Evolutionary conservation across 2,797 vertebrate genomes (phyloP).

Genomic region (Anguilla anguilla): DNA sequence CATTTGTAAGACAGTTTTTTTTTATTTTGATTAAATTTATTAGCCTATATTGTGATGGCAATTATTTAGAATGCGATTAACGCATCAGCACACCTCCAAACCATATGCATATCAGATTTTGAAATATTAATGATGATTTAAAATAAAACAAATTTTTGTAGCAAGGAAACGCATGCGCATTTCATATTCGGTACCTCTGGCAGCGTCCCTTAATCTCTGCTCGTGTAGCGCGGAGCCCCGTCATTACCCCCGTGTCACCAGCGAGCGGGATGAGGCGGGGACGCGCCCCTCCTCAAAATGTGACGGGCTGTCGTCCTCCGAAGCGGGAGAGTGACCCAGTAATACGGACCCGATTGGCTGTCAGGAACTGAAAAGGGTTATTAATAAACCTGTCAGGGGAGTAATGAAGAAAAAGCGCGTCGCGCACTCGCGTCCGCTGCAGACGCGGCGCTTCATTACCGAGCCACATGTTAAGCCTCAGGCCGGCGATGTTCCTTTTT

Average conservation of each 20-base stretch:
- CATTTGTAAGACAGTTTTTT: background rate
- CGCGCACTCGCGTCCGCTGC: background rate
- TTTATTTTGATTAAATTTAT: too few relatives aligned
- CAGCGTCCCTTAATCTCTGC: background rate
- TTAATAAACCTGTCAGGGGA: slow-evolving; percentile 22
- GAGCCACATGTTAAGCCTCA: slow-evolving; percentile 59
- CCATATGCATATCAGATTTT: too few relatives aligned
- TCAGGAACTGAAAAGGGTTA: slow-evolving; percentile 29
- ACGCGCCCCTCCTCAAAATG: background rate
- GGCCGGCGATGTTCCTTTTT: slow-evolving; percentile 62
- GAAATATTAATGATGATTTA: too few relatives aligned
- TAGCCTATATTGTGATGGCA: too few relatives aligned
- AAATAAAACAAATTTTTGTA: too few relatives aligned
- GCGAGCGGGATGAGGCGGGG: too few relatives aligned
- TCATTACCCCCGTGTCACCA: background rate
- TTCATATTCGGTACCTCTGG: background rate
- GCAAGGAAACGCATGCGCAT: too few relatives aligned
- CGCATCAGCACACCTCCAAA: too few relatives aligned
- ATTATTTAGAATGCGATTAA: too few relatives aligned
- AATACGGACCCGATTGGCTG: slow-evolving; percentile 24
- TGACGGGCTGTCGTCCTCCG: background rate
- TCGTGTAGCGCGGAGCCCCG: background rate
- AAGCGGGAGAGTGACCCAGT: slow-evolving; percentile 10
- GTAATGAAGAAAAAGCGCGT: slow-evolving; percentile 23
- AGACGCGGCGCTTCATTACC: slow-evolving; percentile 61